Percentiles rank a stretch among this genome's conserved stretches.
phyloP scores from a whole-genome alignment of 1,140 invertebrate genomes.

The Macrostomum lignano region DNA sequence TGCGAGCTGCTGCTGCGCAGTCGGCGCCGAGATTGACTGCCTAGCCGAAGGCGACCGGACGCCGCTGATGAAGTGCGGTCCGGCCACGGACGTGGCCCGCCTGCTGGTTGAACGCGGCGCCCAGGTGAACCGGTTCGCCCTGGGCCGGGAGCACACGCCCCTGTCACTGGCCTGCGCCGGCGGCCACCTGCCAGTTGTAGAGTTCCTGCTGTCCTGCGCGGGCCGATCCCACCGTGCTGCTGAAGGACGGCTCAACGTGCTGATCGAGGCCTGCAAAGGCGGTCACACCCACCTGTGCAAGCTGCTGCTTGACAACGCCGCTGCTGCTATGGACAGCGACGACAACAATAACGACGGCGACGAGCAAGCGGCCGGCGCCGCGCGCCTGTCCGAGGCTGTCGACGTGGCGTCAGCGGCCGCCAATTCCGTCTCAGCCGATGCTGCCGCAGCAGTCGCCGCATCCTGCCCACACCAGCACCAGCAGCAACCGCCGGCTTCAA shows the following conservation, averaged over 20 bases:
- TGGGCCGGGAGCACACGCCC: conserved; percentile 44
- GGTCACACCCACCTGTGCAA: no score
- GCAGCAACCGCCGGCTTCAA: no score
- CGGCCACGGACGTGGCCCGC: conserved; percentile 29
- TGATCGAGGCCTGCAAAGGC: conserved; percentile 31
- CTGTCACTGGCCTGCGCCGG: conserved; percentile 81
- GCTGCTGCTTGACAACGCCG: no score
- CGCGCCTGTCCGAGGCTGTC: no score
- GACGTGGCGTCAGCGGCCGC: no score
- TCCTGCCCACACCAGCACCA: no score
- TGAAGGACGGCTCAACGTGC: conserved; percentile 40
- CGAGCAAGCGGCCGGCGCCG: no score
- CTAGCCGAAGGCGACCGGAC: conserved; percentile 28
- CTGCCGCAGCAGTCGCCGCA: no score
- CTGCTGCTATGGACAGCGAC: no score
- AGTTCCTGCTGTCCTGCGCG: conserved; percentile 56
- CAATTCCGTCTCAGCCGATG: no score
- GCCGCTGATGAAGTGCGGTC: conserved; percentile 33
- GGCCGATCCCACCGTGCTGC: conserved; percentile 72
- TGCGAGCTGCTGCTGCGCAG: conserved; percentile 14
- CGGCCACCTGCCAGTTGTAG: conserved; percentile 69
- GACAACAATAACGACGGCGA: no score
- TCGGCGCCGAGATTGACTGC: background rate
- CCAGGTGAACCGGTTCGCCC: conserved; percentile 25
- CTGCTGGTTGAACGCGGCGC: conserved; percentile 22